These are phyloP conservation scores for Cercopithecus neglectus DNA, from an alignment of 2,797 vertebrate species.

Conservation along the genomic window DNA sequence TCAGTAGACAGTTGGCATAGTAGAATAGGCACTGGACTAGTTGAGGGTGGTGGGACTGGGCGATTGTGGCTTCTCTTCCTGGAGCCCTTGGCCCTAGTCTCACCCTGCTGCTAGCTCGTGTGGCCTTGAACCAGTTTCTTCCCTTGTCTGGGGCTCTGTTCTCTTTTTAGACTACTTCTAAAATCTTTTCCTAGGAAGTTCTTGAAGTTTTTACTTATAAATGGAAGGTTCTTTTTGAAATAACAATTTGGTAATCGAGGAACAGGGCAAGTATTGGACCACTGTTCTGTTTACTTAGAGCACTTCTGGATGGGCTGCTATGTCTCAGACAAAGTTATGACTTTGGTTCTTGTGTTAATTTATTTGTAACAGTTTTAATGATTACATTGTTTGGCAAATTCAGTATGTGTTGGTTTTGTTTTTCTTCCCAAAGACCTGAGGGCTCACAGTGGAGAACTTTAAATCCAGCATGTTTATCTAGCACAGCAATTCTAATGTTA, in stretches of 20 bases:
- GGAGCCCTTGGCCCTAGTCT: neutral
- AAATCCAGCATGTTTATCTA: neutral
- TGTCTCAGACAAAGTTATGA: neutral
- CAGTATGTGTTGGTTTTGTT: neutral
- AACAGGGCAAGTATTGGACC: neutral
- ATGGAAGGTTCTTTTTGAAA: constrained; percentile 22
- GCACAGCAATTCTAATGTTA: neutral
- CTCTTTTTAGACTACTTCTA: neutral
- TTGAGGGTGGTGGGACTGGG: neutral
- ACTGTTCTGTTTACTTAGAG: neutral
- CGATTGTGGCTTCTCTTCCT: neutral
- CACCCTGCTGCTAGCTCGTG: neutral
- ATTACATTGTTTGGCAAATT: neutral
- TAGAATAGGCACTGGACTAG: neutral
- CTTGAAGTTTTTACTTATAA: constrained; percentile 33
- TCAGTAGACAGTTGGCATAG: neutral
- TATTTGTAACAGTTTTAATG: constrained; percentile 5
- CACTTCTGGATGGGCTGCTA: neutral
- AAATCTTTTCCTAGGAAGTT: constrained; percentile 9
- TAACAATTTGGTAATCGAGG: neutral
- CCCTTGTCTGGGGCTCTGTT: neutral
- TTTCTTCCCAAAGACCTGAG: constrained; percentile 43
- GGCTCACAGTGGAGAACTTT: neutral
- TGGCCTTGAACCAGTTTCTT: neutral
- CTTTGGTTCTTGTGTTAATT: neutral